phyloP scores from a whole-genome alignment of 2,113 vertebrate species.

The Zosterops japonicus region DNA sequence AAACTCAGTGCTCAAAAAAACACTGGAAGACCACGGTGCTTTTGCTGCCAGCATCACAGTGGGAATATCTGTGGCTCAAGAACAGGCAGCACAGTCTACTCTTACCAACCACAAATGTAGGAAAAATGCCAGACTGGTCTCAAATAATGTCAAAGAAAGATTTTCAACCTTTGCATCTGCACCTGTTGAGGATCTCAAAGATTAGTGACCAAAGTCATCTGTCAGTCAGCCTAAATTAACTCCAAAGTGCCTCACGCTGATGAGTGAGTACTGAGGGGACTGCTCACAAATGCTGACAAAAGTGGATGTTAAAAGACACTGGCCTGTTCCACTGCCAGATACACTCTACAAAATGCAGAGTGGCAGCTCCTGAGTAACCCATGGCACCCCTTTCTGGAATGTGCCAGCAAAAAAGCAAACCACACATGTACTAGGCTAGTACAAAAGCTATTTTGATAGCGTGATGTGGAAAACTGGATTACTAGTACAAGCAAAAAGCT shows the following conservation, averaged over 20 bases:
- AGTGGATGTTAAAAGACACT: neutral
- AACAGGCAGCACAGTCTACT: neutral
- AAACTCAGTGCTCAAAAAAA: neutral
- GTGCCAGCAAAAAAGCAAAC: neutral
- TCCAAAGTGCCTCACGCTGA: neutral
- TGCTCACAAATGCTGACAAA: neutral
- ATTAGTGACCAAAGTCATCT: neutral
- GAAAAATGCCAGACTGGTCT: neutral
- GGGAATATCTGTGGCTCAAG: neutral
- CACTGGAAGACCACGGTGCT: neutral
- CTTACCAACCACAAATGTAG: rapidly evolving
- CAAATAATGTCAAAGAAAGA: neutral
- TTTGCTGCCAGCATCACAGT: slow-evolving; percentile 34
- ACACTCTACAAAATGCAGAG: neutral
- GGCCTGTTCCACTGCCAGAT: neutral
- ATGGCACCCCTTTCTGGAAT: neutral
- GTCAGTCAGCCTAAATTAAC: neutral
- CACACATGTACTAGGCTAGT: neutral
- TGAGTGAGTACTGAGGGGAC: neutral
- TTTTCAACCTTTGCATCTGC: neutral
- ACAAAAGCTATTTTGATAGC: neutral
- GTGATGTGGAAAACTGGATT: neutral
- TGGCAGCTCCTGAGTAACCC: neutral
- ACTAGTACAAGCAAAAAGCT: neutral
- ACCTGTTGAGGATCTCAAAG: neutral